These are phyloP conservation scores for Hydrozoanthus gracilis DNA, from an alignment of 92 coral and sea anemone genomes.

Conservation along the genomic window DNA sequence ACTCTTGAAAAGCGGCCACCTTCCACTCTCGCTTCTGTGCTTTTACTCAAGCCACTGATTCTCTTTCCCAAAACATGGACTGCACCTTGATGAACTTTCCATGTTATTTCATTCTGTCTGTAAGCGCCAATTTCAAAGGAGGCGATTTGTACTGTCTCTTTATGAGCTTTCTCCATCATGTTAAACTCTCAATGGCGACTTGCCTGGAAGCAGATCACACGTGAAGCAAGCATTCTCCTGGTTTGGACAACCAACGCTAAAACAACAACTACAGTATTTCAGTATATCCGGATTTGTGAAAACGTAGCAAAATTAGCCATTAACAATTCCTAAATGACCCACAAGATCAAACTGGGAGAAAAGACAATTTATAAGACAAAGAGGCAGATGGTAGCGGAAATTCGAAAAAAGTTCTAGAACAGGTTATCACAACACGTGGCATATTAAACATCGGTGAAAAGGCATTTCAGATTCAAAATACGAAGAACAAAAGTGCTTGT, in stretches of 20 bases:
- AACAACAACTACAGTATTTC: neutral
- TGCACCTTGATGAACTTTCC: slow-evolving; percentile 30
- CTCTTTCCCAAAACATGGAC: slow-evolving; percentile 35
- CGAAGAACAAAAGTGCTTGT: neutral
- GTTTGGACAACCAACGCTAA: neutral
- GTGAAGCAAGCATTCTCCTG: neutral
- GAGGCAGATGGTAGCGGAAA: slow-evolving; percentile 24
- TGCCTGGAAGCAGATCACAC: neutral
- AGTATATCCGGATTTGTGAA: neutral
- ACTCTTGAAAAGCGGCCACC: slow-evolving; percentile 38
- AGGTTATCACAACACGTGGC: slow-evolving; percentile 13
- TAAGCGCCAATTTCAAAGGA: slow-evolving; percentile 50
- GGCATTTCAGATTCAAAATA: slow-evolving; percentile 14
- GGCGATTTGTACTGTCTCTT: slow-evolving; percentile 24
- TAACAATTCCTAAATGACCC: neutral
- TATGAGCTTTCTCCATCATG: slow-evolving; percentile 4
- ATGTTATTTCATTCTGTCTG: slow-evolving; percentile 34
- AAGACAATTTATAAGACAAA: neutral
- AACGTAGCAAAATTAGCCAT: neutral
- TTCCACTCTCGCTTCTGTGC: slow-evolving; percentile 12
- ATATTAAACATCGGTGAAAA: slow-evolving; percentile 27
- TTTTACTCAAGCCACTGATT: neutral
- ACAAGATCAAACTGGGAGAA: neutral
- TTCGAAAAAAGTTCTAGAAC: slow-evolving; percentile 13
- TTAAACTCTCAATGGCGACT: neutral